Base-by-base conservation (phyloP, 2,797 vertebrate species). In the Melopsittacus undulatus region DNA sequence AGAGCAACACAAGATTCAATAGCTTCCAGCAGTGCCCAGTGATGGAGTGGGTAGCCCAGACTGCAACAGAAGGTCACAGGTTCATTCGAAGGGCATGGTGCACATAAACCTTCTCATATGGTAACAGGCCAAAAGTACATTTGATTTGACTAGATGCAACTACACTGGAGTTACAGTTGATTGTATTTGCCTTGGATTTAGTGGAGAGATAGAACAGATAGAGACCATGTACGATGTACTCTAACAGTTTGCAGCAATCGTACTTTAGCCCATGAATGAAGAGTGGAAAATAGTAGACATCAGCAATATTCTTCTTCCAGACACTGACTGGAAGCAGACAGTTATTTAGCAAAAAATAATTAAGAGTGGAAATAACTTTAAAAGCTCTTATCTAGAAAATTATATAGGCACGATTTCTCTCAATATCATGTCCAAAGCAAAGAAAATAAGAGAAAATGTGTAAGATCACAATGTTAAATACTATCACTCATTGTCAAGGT, bases 1-100 rank as follows among this genome's bases (percentile, higher is more conserved):
- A 95, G 77, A 89, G 91, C 75, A 88, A 94, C 49, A 72, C 20
- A 84, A 87, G 90, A 95, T 94, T 70, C 92, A 93, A 95, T 76
- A 92, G 56, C 75, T 96, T 96, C 67, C 54, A 93, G 74, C 64
- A 69, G 66, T 13, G 78, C 78, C 77, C 54, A 90, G 68, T 78
- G 73, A 57, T 82, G 56, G 95, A 88, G 69, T 68, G 70, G 76
- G 49, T 46, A 89, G 23, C 43, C 88, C 57, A 27, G 67, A 64
- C 0, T 77, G 91, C 78, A 94, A 56, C 64, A 87, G 74, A 76
- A 90, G 82, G 84, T 90, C 84, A 92, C 14, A 32, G 38, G 80
- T 89, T 97, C 85, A 93, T 69, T 88, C 29, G 80, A 57, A 94
- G 90, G 75, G 51, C 57, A 88, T 20, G 32, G 21, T 91, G 90